These are phyloP conservation scores for Eretmocerus hayati DNA, from an alignment of 2,888 invertebrate genomes.

Conservation along the genomic window DNA sequence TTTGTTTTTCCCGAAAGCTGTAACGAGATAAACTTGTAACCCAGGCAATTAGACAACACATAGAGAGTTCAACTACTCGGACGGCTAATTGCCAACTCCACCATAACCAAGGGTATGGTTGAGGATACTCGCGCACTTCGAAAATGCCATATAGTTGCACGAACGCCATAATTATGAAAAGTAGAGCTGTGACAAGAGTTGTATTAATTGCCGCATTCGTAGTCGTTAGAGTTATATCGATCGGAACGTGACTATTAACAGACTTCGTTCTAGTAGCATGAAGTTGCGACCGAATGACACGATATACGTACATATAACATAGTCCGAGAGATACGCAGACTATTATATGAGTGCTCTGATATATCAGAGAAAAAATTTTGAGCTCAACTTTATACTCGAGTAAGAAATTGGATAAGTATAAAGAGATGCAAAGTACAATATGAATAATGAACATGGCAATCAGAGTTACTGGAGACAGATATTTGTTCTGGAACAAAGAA, in stretches of 20 bases:
- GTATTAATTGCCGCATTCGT: constrained; percentile 84
- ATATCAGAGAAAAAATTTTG: constrained; percentile 65
- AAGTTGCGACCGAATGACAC: constrained; percentile 71
- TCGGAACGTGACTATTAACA: constrained; percentile 59
- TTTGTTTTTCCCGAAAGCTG: constrained; percentile 58
- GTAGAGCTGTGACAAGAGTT: constrained; percentile 76
- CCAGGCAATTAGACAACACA: constrained; percentile 79
- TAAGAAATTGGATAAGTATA: constrained; percentile 58
- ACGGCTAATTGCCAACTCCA: constrained; percentile 87
- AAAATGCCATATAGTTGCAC: constrained; percentile 78
- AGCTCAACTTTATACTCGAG: constrained; percentile 43
- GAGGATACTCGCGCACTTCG: constrained; percentile 50
- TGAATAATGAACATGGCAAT: constrained; percentile 73
- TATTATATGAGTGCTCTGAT: constrained; percentile 79
- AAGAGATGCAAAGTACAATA: constrained; percentile 70
- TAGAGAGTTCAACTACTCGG: constrained; percentile 78
- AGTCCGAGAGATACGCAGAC: constrained; percentile 77
- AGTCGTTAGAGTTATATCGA: constrained; percentile 52
- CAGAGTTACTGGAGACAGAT: constrained; percentile 73
- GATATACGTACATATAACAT: constrained; percentile 78
- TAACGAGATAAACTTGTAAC: constrained; percentile 71
- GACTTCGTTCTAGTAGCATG: constrained; percentile 47
- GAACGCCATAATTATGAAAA: constrained; percentile 75
- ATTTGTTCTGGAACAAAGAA: constrained; percentile 54
- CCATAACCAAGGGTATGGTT: constrained; percentile 68